These are phyloP conservation scores for Pseudopleuronectes americanus DNA, from an alignment of 2,797 vertebrate species.

Conservation along the genomic window DNA sequence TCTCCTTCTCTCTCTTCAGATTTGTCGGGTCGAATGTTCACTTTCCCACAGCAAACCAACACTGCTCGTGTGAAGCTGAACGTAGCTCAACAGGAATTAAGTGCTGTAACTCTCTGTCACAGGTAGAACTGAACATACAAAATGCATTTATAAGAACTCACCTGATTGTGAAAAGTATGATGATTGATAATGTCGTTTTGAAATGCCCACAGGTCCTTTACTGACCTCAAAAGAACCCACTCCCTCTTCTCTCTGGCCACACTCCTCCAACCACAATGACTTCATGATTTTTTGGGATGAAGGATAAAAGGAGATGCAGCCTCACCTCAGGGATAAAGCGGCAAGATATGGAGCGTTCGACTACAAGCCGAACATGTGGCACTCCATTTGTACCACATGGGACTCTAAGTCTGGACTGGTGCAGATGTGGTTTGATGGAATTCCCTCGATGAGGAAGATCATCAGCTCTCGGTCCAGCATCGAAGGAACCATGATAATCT, in stretches of 20 bases:
- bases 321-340: slow-evolving; percentile 1
- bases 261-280: slow-evolving; percentile 20
- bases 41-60: slow-evolving; percentile 71
- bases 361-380: slow-evolving; percentile 59
- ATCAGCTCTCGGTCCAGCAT: slow-evolving; percentile 26
- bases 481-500: slow-evolving; percentile 1
- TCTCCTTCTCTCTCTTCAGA: slow-evolving; percentile 55
- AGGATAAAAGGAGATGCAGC: slow-evolving; percentile 18
- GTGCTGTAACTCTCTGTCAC: slow-evolving; percentile 71
- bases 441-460: slow-evolving; percentile 61
- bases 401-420: slow-evolving; percentile 59
- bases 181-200: background rate
- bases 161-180: background rate
- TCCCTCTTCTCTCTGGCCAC: slow-evolving; percentile 74
- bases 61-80: slow-evolving; percentile 60
- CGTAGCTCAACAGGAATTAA: slow-evolving; percentile 26
- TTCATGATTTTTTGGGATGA: slow-evolving; percentile 64
- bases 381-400: slow-evolving; percentile 78
- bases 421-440: slow-evolving; percentile 73
- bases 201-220: slow-evolving; percentile 64
- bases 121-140: slow-evolving; percentile 50
- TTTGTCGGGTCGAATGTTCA: slow-evolving; percentile 72
- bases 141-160: background rate
- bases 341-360: background rate
- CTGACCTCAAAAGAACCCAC: slow-evolving; percentile 63